Percentiles rank a stretch among this genome's conserved stretches.
phyloP scores from a whole-genome alignment of 2,113 vertebrate species.

The Heloderma charlesbogerti region DNA sequence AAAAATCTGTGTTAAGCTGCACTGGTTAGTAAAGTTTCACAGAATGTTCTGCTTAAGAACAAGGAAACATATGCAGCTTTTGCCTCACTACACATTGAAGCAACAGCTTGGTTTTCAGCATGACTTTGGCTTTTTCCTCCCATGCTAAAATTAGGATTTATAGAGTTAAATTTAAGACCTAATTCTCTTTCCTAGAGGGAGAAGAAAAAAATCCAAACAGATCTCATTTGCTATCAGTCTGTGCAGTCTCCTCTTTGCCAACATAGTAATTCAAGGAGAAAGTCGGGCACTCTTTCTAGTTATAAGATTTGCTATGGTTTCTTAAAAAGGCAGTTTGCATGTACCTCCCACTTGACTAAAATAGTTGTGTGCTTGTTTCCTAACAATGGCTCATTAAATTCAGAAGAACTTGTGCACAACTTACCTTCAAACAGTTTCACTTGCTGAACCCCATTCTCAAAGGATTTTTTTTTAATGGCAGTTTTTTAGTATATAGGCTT shows the following conservation, averaged over 20 bases:
- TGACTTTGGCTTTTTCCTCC: constrained; percentile 60
- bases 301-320: constrained; percentile 73
- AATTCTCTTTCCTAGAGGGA: constrained; percentile 71
- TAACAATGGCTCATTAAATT: constrained; percentile 83
- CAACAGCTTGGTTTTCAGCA: constrained; percentile 75
- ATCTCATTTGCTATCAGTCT: constrained; percentile 73
- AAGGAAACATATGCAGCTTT: constrained; percentile 54
- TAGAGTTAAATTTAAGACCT: constrained; percentile 74
- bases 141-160: constrained; percentile 62
- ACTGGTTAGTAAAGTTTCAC: constrained; percentile 70
- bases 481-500: constrained; percentile 78
- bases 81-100: constrained; percentile 1
- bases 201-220: constrained; percentile 35
- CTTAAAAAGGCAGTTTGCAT: constrained; percentile 74
- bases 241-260: constrained; percentile 71
- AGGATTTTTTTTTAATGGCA: constrained; percentile 75
- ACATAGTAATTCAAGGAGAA: constrained; percentile 77
- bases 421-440: constrained; percentile 81
- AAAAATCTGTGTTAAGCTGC: constrained; percentile 43
- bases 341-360: constrained; percentile 72
- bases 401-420: constrained; percentile 79
- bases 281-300: constrained; percentile 71
- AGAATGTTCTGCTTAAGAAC: constrained; percentile 67
- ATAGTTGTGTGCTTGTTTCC: constrained; percentile 72
- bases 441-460: constrained; percentile 76